Percentiles rank a stretch among this genome's conserved stretches.
phyloP scores from a whole-genome alignment of 1,140 invertebrate genomes.

The Lethrus apterus region DNA sequence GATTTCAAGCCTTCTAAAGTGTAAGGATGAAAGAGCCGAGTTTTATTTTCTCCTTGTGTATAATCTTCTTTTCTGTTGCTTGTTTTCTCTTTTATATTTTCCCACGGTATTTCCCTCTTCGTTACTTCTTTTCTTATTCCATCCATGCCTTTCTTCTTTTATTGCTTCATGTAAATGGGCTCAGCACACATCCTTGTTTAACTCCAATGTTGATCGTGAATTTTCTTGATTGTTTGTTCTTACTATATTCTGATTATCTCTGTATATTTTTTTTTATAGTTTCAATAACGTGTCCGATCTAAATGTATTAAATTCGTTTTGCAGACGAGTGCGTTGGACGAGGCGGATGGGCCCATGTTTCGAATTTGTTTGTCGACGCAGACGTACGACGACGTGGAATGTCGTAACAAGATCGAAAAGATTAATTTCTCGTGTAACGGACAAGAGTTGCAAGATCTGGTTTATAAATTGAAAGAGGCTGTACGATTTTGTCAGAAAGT shows the following conservation, averaged over 20 bases:
- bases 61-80: too few relatives aligned
- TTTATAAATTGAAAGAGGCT: constrained; percentile 58
- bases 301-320: constrained; percentile 35
- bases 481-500: constrained; percentile 54
- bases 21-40: too few relatives aligned
- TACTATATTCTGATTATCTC: not conserved
- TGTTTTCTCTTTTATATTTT: too few relatives aligned
- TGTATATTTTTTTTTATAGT: constrained; percentile 13
- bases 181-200: too few relatives aligned
- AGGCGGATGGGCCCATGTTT: constrained; percentile 40
- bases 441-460: constrained; percentile 58
- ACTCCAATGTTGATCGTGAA: too few relatives aligned
- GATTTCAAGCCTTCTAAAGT: too few relatives aligned
- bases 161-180: too few relatives aligned
- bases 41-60: too few relatives aligned
- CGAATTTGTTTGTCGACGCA: constrained; percentile 41
- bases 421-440: constrained; percentile 53
- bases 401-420: constrained; percentile 41
- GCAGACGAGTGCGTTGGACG: constrained; percentile 42
- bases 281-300: not conserved
- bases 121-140: too few relatives aligned
- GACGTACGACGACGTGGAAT: constrained; percentile 37
- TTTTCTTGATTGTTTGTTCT: too few relatives aligned
- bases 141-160: too few relatives aligned
- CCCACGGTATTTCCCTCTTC: too few relatives aligned